Conservation (phyloP, 2,888 invertebrate genomes). For the Galerucella nymphaeae region DNA sequence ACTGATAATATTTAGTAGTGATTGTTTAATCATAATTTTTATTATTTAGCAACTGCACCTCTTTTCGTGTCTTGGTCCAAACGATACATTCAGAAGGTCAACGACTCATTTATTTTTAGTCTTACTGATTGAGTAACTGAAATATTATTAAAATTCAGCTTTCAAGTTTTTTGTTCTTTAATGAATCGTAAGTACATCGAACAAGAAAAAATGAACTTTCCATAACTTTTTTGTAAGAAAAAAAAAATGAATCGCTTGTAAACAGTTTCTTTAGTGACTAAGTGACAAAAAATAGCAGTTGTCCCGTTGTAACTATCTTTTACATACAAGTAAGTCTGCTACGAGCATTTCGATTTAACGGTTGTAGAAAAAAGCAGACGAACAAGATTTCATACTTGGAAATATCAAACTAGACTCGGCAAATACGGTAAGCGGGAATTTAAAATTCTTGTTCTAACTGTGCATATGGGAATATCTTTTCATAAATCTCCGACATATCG, state of each 20-base stretch:
- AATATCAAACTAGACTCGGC: constrained; percentile 36
- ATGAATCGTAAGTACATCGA: neutral
- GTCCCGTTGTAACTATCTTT: constrained; percentile 20
- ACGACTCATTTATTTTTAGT: constrained; percentile 38
- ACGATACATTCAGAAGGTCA: constrained; percentile 27
- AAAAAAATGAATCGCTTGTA: neutral
- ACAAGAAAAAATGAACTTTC: constrained; percentile 9
- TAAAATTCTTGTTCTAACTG: constrained; percentile 31
- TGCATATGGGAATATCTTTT: constrained; percentile 30
- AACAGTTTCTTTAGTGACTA: neutral
- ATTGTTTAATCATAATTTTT: neutral
- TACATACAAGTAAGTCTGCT: constrained; percentile 13
- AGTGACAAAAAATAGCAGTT: neutral
- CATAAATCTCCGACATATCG: constrained; percentile 14
- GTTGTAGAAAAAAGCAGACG: constrained; percentile 28
- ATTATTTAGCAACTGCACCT: neutral
- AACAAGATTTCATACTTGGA: constrained; percentile 43
- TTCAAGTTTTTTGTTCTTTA: constrained; percentile 16
- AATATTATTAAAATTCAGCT: constrained; percentile 31
- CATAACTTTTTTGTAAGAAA: neutral
- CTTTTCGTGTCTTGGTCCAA: constrained; percentile 19
- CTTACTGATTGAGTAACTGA: constrained; percentile 28
- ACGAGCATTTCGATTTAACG: constrained; percentile 18
- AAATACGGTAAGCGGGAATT: constrained; percentile 29
- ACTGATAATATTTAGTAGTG: too few relatives aligned